These are phyloP conservation scores for Podocnemis expansa DNA, from an alignment of 2,113 vertebrate genomes.

Conservation along the genomic window DNA sequence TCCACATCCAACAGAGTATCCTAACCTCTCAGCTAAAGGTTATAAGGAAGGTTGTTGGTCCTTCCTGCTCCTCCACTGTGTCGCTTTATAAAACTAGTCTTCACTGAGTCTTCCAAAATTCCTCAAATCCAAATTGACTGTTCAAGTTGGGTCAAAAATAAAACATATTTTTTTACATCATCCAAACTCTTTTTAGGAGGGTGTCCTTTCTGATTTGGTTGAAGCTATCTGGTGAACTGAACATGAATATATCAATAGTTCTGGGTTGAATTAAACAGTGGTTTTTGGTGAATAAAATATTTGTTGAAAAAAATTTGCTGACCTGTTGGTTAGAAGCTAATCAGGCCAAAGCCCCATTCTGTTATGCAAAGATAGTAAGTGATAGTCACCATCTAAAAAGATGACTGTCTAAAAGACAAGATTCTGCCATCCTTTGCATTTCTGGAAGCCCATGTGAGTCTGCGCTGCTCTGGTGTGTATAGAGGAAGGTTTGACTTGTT, in stretches of 20 bases:
- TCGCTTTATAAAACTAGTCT: neutral
- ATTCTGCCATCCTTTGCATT: neutral
- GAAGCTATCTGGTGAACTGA: neutral
- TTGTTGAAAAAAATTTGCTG: too few relatives aligned
- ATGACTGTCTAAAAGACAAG: neutral
- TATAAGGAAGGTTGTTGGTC: too few relatives aligned
- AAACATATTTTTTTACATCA: neutral
- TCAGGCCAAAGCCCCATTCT: neutral
- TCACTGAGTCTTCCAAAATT: neutral
- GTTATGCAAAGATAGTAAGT: neutral
- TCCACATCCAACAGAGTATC: too few relatives aligned
- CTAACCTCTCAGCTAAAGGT: too few relatives aligned
- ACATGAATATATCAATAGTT: neutral
- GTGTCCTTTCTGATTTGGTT: neutral
- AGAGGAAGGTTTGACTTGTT: neutral
- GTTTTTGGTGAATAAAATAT: neutral
- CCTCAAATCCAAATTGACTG: neutral
- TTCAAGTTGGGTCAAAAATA: neutral
- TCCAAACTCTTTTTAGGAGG: neutral
- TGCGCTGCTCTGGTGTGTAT: neutral
- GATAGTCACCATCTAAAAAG: too few relatives aligned
- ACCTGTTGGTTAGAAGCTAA: neutral
- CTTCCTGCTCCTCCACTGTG: too few relatives aligned
- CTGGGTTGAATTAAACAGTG: neutral
- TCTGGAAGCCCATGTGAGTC: neutral